Conservation (phyloP, 2,113 vertebrate genomes). For the Heterocephalus glaber region DNA sequence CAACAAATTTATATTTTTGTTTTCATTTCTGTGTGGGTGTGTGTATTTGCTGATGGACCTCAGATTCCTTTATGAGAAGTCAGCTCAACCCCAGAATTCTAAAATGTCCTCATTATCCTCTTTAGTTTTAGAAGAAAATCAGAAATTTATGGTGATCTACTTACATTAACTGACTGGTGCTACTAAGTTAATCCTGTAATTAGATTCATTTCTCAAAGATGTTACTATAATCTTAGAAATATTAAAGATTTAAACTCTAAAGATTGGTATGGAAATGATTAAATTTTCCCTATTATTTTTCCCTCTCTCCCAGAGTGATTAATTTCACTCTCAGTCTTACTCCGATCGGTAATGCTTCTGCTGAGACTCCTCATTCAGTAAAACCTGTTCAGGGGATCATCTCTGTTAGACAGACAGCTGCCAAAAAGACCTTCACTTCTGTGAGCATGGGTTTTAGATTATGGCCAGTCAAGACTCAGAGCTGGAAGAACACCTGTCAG, state of each 20-base stretch:
- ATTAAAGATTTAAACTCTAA: constrained; percentile 71
- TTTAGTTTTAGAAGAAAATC: constrained; percentile 43
- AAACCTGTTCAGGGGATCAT: constrained; percentile 77
- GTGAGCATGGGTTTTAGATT: constrained; percentile 75
- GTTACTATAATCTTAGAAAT: constrained; percentile 66
- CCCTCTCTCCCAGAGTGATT: constrained; percentile 73
- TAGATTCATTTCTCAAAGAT: constrained; percentile 67
- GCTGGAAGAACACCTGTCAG: constrained; percentile 75
- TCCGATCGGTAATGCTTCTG: constrained; percentile 28
- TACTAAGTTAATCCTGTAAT: constrained; percentile 67
- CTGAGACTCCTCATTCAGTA: constrained; percentile 53
- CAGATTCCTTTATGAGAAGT: constrained; percentile 22
- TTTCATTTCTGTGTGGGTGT: background rate
- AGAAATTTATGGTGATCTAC: constrained; percentile 43
- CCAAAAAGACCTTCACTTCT: background rate
- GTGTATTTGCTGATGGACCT: background rate
- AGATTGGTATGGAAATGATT: constrained; percentile 67
- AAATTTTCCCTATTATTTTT: constrained; percentile 54
- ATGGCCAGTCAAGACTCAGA: constrained; percentile 34
- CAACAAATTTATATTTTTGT: constrained; percentile 8
- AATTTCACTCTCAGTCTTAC: constrained; percentile 70
- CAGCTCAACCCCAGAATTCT: background rate
- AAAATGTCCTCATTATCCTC: constrained; percentile 50
- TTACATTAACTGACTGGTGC: constrained; percentile 23
- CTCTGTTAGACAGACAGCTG: constrained; percentile 75